These are phyloP conservation scores for Tauraco hartlaubi DNA, from an alignment of 2,797 vertebrate genomes.

Conservation along the genomic window DNA sequence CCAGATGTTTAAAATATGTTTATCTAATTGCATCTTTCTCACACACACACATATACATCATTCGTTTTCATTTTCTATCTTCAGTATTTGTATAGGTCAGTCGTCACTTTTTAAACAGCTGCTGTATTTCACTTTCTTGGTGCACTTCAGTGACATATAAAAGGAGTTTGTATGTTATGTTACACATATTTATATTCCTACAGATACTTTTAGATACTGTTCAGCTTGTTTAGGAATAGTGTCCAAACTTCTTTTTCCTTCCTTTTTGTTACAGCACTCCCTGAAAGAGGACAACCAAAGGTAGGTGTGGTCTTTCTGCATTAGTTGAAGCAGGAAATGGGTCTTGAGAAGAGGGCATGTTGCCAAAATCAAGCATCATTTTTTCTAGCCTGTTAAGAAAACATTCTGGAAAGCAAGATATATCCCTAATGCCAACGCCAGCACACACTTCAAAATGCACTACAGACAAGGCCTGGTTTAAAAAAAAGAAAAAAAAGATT, in stretches of 20 bases:
- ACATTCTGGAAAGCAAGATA: not conserved
- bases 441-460: not conserved
- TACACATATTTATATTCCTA: not conserved
- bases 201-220: not conserved
- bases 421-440: not conserved
- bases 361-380: not conserved
- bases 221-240: not conserved
- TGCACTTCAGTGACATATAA: not conserved
- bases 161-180: not conserved
- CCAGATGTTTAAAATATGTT: not conserved
- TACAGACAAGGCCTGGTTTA: not conserved
- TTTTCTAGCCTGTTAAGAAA: not conserved
- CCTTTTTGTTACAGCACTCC: not conserved
- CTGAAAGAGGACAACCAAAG: not conserved
- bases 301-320: not conserved
- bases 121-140: not conserved
- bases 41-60: not conserved
- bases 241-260: not conserved
- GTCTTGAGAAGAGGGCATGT: not conserved
- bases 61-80: not conserved
- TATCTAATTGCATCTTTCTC: not conserved
- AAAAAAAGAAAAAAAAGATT: not conserved
- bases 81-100: not conserved
- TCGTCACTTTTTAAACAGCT: not conserved
- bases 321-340: not conserved